These are phyloP conservation scores for Calephelis perditalis DNA, from an alignment of 2,888 invertebrate species.

Conservation along the genomic window DNA sequence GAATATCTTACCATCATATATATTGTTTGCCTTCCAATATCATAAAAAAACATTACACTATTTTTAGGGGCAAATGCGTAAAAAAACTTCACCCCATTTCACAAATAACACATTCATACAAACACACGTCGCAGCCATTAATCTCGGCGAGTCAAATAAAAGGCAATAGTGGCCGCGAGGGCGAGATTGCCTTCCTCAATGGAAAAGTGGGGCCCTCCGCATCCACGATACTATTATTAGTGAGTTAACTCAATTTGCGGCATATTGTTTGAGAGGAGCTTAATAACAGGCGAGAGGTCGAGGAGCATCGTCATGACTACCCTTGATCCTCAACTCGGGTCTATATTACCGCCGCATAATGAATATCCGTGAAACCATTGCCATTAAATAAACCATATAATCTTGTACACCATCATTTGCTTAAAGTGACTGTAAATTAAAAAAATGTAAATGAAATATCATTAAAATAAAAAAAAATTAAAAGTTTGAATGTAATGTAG, in stretches of 20 bases:
- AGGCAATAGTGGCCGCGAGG: slow-evolving; percentile 57
- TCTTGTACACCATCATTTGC: slow-evolving; percentile 1
- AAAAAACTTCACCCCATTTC: not conserved
- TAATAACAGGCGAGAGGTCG: slow-evolving; percentile 72
- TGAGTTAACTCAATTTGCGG: slow-evolving; percentile 77
- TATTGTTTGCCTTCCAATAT: too few species aligned
- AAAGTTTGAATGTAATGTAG: too few species aligned
- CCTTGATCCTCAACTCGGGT: slow-evolving; percentile 45
- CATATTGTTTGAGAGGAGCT: slow-evolving; percentile 75
- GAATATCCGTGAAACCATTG: slow-evolving; percentile 33
- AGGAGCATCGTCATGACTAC: slow-evolving; percentile 62
- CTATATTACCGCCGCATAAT: slow-evolving; percentile 36
- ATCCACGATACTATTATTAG: slow-evolving; percentile 72
- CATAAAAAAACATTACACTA: too few species aligned
- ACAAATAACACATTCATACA: slow-evolving; percentile 38
- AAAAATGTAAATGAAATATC: too few species aligned
- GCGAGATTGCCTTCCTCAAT: slow-evolving; percentile 63
- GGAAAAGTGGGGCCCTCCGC: slow-evolving; percentile 55
- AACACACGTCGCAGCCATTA: slow-evolving; percentile 59
- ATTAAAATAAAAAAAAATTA: too few species aligned
- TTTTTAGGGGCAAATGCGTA: not conserved
- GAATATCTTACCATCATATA: too few species aligned
- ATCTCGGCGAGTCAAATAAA: slow-evolving; percentile 68
- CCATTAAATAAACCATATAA: slow-evolving; percentile 5
- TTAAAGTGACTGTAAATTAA: not conserved